A percentile compares a stretch with the other conserved stretches of the same genome.
These are phyloP conservation scores for Anser brachyrhynchus DNA, from an alignment of 2,113 vertebrate species.

Conservation along the genomic window DNA sequence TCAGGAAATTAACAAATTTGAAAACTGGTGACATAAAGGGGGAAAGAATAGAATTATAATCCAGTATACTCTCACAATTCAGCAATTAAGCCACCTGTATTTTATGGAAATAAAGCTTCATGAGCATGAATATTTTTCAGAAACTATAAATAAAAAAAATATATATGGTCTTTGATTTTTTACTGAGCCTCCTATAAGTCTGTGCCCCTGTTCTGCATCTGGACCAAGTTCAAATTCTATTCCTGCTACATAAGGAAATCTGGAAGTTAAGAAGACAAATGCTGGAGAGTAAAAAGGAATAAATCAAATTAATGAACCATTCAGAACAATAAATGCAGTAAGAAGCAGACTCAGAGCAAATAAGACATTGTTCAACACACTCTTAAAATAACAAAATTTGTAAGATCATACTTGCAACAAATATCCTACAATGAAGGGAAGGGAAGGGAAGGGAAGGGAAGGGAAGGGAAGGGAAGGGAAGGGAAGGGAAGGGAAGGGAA, in stretches of 20 bases:
- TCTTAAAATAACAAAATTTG: not conserved
- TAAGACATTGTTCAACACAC: not conserved
- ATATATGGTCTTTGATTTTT: constrained; percentile 50
- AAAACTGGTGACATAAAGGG: not conserved
- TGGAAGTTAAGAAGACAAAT: constrained; percentile 38
- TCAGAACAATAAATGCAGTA: not conserved
- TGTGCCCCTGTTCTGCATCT: constrained; percentile 27
- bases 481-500: too few species aligned
- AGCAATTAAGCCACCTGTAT: not conserved
- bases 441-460: not conserved
- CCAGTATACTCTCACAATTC: not conserved
- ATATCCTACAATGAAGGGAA: not conserved
- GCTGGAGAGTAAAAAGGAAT: not conserved
- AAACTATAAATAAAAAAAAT: not conserved
- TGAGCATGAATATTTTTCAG: not conserved
- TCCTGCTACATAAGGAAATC: constrained; percentile 65
- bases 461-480: not conserved
- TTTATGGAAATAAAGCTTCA: not conserved
- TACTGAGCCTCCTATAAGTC: constrained; percentile 41
- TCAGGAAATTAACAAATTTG: not conserved
- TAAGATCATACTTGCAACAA: not conserved
- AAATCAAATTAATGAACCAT: not conserved
- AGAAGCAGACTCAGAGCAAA: not conserved
- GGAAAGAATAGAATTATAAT: not conserved
- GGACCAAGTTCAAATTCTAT: constrained; percentile 66